Base-by-base conservation (phyloP, 1,140 invertebrate genomes). In the Polypedilum pembai region DNA sequence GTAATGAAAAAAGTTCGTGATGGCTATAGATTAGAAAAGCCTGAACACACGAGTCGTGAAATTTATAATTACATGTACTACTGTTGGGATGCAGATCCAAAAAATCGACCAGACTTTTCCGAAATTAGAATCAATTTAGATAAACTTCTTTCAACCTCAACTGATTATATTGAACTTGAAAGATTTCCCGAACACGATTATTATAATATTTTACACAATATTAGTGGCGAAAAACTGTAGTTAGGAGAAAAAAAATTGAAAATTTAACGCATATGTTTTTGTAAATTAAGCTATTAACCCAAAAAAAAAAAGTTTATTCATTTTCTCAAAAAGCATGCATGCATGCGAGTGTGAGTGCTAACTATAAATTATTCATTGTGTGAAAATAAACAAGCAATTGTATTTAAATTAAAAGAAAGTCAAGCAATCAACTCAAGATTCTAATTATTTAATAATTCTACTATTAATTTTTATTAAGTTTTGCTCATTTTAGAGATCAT, bases 21-120 rank as follows among this genome's bases (percentile, higher is more conserved):
- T 77, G 94, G 93, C 0, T 91, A 92, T 79, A 86, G 93, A 17
- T 80, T 95, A 10, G 94, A 95, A 76, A 94, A 94, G 78, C 93
- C 94, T 1, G 92, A 94, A 77, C 94, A 95, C 77, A 95, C 94
- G 80, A 87, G 92, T 56, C 84, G 93, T 1, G 93, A 96, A 79
- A 85, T 96, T 0, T 96, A 95, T 82, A 95, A 95, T 78, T 94
- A 95, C 65, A 95, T 95, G 93, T 95, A 92, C 79, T 95, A 95
- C 79, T 95, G 94, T 79, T 96, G 94, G 94, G 91, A 93, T 75
- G 89, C 91, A 24, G 89, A 94, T 79, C 87, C 92, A 1, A 86
- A 87, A 12, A 86, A 90, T 45, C 82, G 94, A 74, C 94, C 94
- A 0, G 86, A 88, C 8, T 95, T 95, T 80, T 83, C 84, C 0